These are phyloP conservation scores for Sebastes variabilis DNA, from an alignment of 2,797 vertebrate species.

Conservation along the genomic window DNA sequence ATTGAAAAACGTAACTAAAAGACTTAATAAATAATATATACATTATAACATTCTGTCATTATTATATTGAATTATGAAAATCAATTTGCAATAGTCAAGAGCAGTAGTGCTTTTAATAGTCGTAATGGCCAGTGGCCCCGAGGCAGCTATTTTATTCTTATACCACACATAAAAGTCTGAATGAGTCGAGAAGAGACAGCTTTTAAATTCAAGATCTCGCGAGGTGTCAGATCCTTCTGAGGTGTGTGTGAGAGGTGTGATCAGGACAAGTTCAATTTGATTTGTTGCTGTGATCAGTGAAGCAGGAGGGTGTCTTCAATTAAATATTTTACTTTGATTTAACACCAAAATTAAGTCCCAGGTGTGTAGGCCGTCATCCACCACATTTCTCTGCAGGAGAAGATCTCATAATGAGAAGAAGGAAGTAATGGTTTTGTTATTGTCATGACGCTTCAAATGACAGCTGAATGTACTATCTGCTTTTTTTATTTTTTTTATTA, in stretches of 20 bases:
- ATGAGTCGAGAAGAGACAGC: conserved; percentile 38
- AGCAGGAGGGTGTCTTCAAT: conserved; percentile 78
- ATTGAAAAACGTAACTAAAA: background rate
- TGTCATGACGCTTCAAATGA: conserved; percentile 8
- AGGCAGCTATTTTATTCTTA: conserved; percentile 11
- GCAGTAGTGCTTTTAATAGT: background rate
- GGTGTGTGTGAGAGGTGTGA: conserved; percentile 45
- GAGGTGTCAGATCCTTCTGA: conserved; percentile 39
- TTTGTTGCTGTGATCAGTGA: conserved; percentile 78
- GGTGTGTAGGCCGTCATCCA: conserved; percentile 58
- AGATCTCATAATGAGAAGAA: conserved; percentile 70
- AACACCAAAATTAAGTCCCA: conserved; percentile 59
- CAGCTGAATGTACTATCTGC: background rate
- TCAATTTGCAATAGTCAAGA: background rate
- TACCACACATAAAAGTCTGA: conserved; percentile 26
- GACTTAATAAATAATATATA: background rate
- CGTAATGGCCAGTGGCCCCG: background rate
- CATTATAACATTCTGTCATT: background rate
- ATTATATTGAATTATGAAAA: background rate
- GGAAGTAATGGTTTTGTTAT: conserved; percentile 22
- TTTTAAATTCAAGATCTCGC: conserved; percentile 60
- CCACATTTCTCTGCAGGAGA: conserved; percentile 53
- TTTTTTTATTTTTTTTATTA: background rate
- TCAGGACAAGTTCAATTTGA: conserved; percentile 71
- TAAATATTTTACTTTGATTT: conserved; percentile 80